Percentiles rank a stretch among this genome's conserved stretches.
phyloP scores from a whole-genome alignment of 2,797 vertebrate genomes.

The Diplodus sargus region DNA sequence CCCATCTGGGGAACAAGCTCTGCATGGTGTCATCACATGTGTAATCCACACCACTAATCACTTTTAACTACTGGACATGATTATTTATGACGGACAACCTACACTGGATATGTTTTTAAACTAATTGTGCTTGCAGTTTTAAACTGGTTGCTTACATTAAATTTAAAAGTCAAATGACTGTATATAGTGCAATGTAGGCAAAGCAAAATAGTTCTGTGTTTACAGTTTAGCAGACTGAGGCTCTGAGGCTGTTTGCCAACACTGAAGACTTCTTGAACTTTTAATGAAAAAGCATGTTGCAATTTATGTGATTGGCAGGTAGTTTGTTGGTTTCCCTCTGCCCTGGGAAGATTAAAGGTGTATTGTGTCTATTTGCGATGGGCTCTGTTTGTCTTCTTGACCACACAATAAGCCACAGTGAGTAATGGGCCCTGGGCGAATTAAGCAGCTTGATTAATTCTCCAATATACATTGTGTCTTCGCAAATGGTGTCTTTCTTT shows the following conservation, averaged over 20 bases:
- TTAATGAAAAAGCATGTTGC: constrained; percentile 72
- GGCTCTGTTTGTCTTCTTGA: constrained; percentile 69
- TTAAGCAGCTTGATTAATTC: constrained; percentile 75
- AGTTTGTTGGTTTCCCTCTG: constrained; percentile 54
- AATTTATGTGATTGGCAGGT: constrained; percentile 67
- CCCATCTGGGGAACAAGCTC: constrained; percentile 86
- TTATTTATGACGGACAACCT: constrained; percentile 93
- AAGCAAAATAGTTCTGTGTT: constrained; percentile 62
- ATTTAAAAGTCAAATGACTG: constrained; percentile 95
- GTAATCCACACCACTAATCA: constrained; percentile 89
- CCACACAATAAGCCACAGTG: constrained; percentile 65
- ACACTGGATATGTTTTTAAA: constrained; percentile 91
- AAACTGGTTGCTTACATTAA: constrained; percentile 91
- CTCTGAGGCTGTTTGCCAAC: constrained; percentile 62
- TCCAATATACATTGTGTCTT: constrained; percentile 67
- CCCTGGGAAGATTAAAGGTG: constrained; percentile 58
- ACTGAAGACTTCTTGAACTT: constrained; percentile 71
- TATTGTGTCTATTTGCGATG: constrained; percentile 49
- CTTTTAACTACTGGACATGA: constrained; percentile 84
- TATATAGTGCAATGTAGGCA: constrained; percentile 38
- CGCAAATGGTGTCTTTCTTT: constrained; percentile 68
- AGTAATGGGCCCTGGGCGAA: constrained; percentile 69
- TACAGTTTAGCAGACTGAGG: constrained; percentile 66
- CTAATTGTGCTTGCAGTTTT: constrained; percentile 90
- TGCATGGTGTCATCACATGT: constrained; percentile 52